Evolutionary conservation across 2,113 vertebrate species (phyloP).

Genomic region (Setophaga kirtlandii): DNA sequence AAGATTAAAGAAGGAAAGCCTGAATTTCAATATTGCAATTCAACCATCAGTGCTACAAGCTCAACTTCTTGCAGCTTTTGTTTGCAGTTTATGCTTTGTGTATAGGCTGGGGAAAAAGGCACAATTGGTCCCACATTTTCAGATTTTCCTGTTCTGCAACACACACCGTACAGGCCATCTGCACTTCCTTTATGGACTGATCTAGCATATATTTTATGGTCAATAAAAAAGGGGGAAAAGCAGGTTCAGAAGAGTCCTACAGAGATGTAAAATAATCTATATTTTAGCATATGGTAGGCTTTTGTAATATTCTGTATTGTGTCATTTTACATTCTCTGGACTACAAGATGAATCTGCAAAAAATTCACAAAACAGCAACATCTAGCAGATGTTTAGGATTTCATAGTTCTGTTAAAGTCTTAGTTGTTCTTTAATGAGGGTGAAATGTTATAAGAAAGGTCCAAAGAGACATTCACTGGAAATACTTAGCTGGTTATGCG

Average conservation of each 20-base stretch:
- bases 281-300: not conserved
- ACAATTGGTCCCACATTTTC: not conserved
- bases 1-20: not conserved
- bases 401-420: not conserved
- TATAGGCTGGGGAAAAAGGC: not conserved
- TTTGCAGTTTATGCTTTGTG: not conserved
- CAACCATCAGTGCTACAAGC: not conserved
- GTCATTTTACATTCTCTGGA: not conserved
- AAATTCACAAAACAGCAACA: not conserved
- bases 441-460: not conserved
- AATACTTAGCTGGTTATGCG: not conserved
- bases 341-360: not conserved
- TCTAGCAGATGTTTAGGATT: not conserved
- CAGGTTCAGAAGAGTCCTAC: not conserved
- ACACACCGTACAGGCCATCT: not conserved
- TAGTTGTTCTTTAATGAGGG: not conserved
- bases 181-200: not conserved
- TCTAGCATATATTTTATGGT: not conserved
- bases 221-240: not conserved
- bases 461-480: not conserved
- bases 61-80: not conserved
- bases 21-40: not conserved
- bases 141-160: not conserved
- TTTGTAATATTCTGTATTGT: not conserved
- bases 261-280: not conserved